phyloP scores from a whole-genome alignment of 2,113 vertebrate species.

The Nibea coibor region DNA sequence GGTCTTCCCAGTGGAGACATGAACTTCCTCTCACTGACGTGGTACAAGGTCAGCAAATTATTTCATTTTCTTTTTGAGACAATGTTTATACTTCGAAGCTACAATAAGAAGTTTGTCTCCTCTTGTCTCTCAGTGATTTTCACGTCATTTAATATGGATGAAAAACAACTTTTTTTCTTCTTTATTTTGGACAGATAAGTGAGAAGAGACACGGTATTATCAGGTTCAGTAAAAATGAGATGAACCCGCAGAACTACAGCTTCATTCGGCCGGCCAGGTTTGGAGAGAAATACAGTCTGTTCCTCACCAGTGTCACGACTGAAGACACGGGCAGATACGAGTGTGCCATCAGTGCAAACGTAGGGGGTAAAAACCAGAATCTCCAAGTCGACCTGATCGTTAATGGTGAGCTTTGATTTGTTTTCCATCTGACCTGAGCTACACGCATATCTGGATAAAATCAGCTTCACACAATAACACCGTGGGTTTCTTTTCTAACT shows the following conservation, averaged over 20 bases:
- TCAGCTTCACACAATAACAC: no score
- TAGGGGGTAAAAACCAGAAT: slow-evolving; percentile 45
- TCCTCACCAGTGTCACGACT: slow-evolving; percentile 41
- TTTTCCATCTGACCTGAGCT: neutral
- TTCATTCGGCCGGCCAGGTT: fast-evolving
- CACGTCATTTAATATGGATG: neutral
- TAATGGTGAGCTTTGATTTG: slow-evolving; percentile 59
- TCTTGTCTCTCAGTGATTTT: neutral
- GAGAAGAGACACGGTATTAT: neutral
- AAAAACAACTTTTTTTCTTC: neutral
- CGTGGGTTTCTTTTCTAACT: no score
- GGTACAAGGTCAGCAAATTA: slow-evolving; percentile 73
- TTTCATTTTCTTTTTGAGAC: neutral
- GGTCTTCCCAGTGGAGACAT: neutral
- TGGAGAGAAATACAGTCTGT: slow-evolving; percentile 36
- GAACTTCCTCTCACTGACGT: slow-evolving; percentile 53
- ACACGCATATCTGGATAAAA: no score
- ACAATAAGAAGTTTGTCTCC: no score
- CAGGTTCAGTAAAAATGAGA: fast-evolving
- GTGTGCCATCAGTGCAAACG: slow-evolving; percentile 55
- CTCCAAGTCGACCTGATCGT: slow-evolving; percentile 30
- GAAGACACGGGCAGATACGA: slow-evolving; percentile 69
- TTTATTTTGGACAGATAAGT: slow-evolving; percentile 12
- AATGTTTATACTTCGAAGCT: neutral
- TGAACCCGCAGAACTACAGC: fast-evolving